phyloP scores from a whole-genome alignment of 2,888 invertebrate genomes.

The Volucella zonaria region DNA sequence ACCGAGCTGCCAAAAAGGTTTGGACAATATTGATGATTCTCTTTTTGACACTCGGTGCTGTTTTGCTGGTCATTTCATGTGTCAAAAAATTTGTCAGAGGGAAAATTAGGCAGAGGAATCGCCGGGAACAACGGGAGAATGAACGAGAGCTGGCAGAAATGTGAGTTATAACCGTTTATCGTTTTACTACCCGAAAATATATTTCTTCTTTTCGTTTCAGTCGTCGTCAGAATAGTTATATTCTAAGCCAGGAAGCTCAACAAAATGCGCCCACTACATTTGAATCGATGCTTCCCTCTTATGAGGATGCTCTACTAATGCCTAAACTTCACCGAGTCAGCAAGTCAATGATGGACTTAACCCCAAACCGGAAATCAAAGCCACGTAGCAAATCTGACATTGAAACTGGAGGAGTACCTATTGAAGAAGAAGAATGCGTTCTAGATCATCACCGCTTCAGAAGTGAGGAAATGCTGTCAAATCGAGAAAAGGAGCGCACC shows the following conservation, averaged over 20 bases:
- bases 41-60: slow-evolving; percentile 79
- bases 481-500: slow-evolving; percentile 79
- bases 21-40: slow-evolving; percentile 85
- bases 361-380: slow-evolving; percentile 80
- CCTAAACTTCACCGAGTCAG: slow-evolving; percentile 87
- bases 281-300: slow-evolving; percentile 89
- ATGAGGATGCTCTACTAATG: slow-evolving; percentile 90
- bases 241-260: slow-evolving; percentile 84
- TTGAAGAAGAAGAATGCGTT: slow-evolving; percentile 76
- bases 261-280: slow-evolving; percentile 86
- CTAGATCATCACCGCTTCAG: slow-evolving; percentile 79
- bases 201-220: slow-evolving; percentile 74
- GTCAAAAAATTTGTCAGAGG: slow-evolving; percentile 84
- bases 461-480: slow-evolving; percentile 81
- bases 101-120: slow-evolving; percentile 81
- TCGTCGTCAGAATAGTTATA: slow-evolving; percentile 83
- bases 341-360: slow-evolving; percentile 83
- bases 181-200: background rate
- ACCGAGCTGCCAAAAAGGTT: slow-evolving; percentile 83
- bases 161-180: slow-evolving; percentile 75
- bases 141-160: slow-evolving; percentile 80
- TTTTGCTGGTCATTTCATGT: slow-evolving; percentile 76
- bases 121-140: slow-evolving; percentile 83
- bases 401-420: slow-evolving; percentile 68
- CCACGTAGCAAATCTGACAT: slow-evolving; percentile 75